These are phyloP conservation scores for Tipula lateralis DNA, from an alignment of 2,888 invertebrate genomes.

Conservation along the genomic window DNA sequence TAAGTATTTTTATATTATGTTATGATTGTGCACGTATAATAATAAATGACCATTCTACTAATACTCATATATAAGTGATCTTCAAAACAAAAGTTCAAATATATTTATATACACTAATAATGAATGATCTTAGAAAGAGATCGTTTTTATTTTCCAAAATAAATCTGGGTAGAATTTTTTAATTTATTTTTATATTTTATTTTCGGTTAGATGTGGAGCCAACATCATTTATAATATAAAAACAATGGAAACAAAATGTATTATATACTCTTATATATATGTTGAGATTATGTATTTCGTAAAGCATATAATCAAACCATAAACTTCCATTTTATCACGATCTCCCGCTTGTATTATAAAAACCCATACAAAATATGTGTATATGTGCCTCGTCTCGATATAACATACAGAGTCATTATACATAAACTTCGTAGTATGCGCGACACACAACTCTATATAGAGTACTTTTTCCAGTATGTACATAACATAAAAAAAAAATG, in stretches of 20 bases:
- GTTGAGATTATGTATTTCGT: neutral
- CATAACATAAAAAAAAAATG: neutral
- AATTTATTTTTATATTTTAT: neutral
- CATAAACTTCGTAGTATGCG: neutral
- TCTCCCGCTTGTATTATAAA: neutral
- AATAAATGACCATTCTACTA: neutral
- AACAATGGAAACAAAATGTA: neutral
- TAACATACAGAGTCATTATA: no score
- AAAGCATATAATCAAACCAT: slow-evolving; percentile 1
- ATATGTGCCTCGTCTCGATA: neutral
- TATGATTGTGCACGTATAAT: neutral
- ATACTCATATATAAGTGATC: neutral
- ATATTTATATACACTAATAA: neutral
- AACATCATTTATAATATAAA: slow-evolving; percentile 24
- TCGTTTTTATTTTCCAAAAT: neutral
- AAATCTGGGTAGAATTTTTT: slow-evolving; percentile 24
- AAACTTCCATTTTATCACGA: slow-evolving; percentile 24
- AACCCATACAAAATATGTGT: neutral
- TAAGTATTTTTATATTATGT: neutral
- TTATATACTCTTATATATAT: neutral
- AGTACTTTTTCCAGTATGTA: slow-evolving; percentile 13
- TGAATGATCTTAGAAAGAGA: slow-evolving; percentile 13
- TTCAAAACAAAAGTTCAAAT: neutral
- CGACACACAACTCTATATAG: neutral
- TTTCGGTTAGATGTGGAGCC: neutral